A percentile compares a stretch with the other conserved stretches of the same genome.
These are phyloP conservation scores for Antennarius maculatus DNA, from an alignment of 2,797 vertebrate species.

Conservation along the genomic window DNA sequence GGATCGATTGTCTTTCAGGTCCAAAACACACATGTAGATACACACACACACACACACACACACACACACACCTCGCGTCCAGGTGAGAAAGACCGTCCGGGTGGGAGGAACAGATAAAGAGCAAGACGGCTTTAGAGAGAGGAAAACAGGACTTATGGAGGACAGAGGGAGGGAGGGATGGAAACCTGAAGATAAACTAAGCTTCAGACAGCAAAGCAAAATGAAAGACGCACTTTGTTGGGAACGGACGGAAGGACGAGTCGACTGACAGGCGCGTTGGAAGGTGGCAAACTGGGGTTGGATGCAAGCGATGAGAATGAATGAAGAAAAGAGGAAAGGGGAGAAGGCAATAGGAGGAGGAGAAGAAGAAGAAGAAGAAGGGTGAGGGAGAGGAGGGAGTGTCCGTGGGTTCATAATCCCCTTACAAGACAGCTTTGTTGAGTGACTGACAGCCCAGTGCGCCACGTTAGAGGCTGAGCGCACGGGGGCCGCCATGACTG, in stretches of 20 bases:
- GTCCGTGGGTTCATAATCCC: slow-evolving; percentile 77
- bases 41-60: slow-evolving; percentile 5
- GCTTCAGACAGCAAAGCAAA: slow-evolving; percentile 65
- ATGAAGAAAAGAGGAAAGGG: slow-evolving; percentile 16
- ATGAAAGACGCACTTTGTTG: slow-evolving; percentile 51
- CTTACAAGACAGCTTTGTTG: slow-evolving; percentile 83
- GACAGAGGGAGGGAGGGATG: slow-evolving; percentile 57
- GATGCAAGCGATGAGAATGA: slow-evolving; percentile 15
- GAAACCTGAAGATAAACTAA: slow-evolving; percentile 68
- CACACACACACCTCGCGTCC: slow-evolving; percentile 57
- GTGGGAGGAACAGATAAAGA: slow-evolving; percentile 65
- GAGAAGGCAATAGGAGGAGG: slow-evolving; percentile 15
- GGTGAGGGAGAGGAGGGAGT: slow-evolving; percentile 54
- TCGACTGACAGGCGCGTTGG: slow-evolving; percentile 41
- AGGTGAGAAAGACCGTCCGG: slow-evolving; percentile 47
- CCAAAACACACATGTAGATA: slow-evolving; percentile 5
- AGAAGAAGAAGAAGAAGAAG: not conserved
- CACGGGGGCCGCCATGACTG: slow-evolving; percentile 64
- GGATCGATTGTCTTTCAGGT: not conserved
- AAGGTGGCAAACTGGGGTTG: slow-evolving; percentile 31
- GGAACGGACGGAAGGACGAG: slow-evolving; percentile 47
- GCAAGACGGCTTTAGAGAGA: slow-evolving; percentile 45
- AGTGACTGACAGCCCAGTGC: slow-evolving; percentile 82
- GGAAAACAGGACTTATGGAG: slow-evolving; percentile 52
- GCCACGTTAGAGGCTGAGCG: slow-evolving; percentile 65